Conservation (phyloP, 2,113 vertebrate genomes). For the Capra hircus region DNA sequence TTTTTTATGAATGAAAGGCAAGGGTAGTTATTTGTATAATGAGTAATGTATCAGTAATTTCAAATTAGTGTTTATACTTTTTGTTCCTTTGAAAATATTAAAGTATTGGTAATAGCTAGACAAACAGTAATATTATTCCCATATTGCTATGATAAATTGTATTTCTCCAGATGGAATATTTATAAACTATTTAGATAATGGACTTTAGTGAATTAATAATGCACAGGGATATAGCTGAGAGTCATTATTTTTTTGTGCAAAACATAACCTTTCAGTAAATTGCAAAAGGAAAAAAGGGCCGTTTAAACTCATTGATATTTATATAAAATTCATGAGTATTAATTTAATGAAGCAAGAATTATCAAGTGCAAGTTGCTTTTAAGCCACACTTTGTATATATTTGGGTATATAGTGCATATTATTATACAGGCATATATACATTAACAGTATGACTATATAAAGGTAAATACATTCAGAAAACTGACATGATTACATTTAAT, state of each 20-base stretch:
- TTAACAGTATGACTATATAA: background rate
- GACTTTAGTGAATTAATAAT: conserved; percentile 15
- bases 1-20: background rate
- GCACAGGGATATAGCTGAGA: background rate
- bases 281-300: background rate
- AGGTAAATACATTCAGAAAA: background rate
- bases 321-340: background rate
- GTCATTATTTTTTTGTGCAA: background rate
- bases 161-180: background rate
- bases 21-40: background rate
- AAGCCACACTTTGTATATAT: background rate
- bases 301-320: conserved; percentile 5
- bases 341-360: background rate
- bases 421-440: background rate
- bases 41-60: background rate
- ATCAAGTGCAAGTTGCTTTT: background rate
- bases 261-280: background rate
- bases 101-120: conserved; percentile 33
- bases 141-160: background rate
- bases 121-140: background rate
- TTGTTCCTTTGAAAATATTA: conserved; percentile 16
- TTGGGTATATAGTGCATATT: background rate
- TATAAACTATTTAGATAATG: background rate
- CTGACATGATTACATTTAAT: background rate
- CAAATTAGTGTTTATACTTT: background rate